A percentile compares a stretch with the other conserved stretches of the same genome.
phyloP scores from a whole-genome alignment of 2,888 invertebrate genomes.

The Mesorhabditis belari region DNA sequence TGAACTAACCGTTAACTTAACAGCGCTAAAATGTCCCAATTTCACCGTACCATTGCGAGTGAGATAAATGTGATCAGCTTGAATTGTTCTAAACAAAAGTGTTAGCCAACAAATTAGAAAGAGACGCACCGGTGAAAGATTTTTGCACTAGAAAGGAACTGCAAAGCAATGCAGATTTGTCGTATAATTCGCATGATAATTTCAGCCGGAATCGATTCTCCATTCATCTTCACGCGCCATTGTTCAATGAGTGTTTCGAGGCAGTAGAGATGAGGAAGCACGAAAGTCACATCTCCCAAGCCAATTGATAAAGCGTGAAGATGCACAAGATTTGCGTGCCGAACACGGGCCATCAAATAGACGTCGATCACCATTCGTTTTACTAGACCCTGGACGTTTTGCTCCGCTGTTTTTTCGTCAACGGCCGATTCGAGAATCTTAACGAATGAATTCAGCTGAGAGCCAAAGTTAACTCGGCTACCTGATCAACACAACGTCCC shows the following conservation, averaged over 20 bases:
- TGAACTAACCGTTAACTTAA: not conserved
- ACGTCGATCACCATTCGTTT: conserved; percentile 17
- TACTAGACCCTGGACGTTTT: conserved; percentile 6
- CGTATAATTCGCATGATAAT: conserved; percentile 33
- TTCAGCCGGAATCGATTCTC: conserved; percentile 22
- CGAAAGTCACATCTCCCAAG: conserved; percentile 20
- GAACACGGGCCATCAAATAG: conserved; percentile 19
- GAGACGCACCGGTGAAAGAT: conserved; percentile 24
- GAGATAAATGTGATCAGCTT: conserved; percentile 25
- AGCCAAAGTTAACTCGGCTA: not conserved
- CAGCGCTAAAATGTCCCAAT: conserved; percentile 23
- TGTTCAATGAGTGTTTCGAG: conserved; percentile 17
- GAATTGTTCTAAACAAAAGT: conserved; percentile 14
- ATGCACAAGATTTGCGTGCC: conserved; percentile 30
- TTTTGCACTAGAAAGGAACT: conserved; percentile 15
- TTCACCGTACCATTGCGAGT: conserved; percentile 37
- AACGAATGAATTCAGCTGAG: not conserved
- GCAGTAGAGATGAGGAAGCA: conserved; percentile 25
- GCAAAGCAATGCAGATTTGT: conserved; percentile 24
- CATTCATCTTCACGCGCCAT: conserved; percentile 8
- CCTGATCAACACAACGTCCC: not conserved
- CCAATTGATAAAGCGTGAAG: conserved; percentile 21
- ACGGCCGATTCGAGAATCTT: not conserved
- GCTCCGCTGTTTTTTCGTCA: no score
- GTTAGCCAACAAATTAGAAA: not conserved